Base-by-base conservation (phyloP, 2,888 invertebrate species). In the Nymphalis urticae region DNA sequence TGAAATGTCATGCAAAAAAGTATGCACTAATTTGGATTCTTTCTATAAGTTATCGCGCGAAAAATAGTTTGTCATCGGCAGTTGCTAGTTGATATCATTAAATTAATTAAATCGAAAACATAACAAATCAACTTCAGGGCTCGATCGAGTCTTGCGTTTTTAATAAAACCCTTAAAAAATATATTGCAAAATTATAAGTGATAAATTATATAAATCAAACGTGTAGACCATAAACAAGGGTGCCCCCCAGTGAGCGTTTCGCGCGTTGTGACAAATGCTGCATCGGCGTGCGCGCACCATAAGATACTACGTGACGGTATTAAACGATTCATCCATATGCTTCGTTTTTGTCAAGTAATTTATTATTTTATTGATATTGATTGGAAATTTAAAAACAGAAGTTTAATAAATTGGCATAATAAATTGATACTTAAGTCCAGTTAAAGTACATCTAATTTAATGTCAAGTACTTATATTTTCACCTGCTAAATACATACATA, bases 171-270 rank as follows among this genome's bases (percentile, higher is more conserved):
- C 62, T 62, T 70, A 66, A 72, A 71, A 72, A 75, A 74, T 66
- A 72, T 66, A 73, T 72, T 69, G 69, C 65, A 62, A 66, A 72
- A 75, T 71, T 72, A 72, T 68, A 75, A 77, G 75, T 77, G 80
- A 81, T 79, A 81, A 80, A 82, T 82, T 73, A 76, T 73, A 78
- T 80, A 78, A 80, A 87, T 86, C 83, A 86, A 82, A 84, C 85
- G 82, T 84, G 84, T 80, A 75, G 76, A 69, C 75, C 76, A 83
- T 84, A 85, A 85, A 86, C 79, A 79, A 78, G 64, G 75, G 77
- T 42, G 78, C 82, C 82, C 83, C 82, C 80, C 79, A 74, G 83
- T 75, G 83, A 69, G 79, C 63, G 75, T 73, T 76, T 70, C 66
- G 72, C 73, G 73, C 71, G 62, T 48, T 64, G 77, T 83, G 83